phyloP scores from a whole-genome alignment of 2,113 vertebrate genomes.

The Sceloporus tristichus region DNA sequence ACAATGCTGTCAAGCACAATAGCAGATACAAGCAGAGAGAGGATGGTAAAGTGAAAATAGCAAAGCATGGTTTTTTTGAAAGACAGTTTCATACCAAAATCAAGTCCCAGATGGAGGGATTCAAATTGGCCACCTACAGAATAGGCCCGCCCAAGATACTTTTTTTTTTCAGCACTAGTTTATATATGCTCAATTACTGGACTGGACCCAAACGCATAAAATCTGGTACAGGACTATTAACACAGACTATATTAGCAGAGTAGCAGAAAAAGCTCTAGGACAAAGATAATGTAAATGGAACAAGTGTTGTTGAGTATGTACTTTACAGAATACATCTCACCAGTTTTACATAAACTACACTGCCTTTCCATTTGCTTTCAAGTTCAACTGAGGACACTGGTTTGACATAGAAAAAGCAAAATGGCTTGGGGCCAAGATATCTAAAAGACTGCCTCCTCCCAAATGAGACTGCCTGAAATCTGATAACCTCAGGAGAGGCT shows the following conservation, averaged over 20 bases:
- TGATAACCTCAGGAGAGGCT: too few species aligned
- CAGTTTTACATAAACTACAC: too few species aligned
- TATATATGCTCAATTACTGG: not conserved
- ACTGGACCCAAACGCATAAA: not conserved
- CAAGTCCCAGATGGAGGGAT: not conserved
- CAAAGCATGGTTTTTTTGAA: not conserved
- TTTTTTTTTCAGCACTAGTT: not conserved
- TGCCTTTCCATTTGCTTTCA: too few species aligned
- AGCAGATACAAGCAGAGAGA: slow-evolving; percentile 2
- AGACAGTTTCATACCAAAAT: not conserved
- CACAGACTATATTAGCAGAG: not conserved
- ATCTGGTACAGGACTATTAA: not conserved
- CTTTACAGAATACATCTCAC: too few species aligned
- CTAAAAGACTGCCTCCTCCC: too few species aligned
- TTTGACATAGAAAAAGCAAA: too few species aligned
- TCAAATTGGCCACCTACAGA: not conserved
- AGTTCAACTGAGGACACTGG: too few species aligned
- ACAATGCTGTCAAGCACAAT: slow-evolving; percentile 10
- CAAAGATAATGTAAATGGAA: not conserved
- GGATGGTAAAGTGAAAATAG: not conserved
- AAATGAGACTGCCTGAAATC: too few species aligned
- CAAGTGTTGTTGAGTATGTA: too few species aligned
- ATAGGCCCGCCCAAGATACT: not conserved
- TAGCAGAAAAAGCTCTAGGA: not conserved
- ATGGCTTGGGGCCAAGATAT: too few species aligned